Evolutionary conservation across 2,797 vertebrate species (phyloP).

Genomic region (Glyptemys insculpta): DNA sequence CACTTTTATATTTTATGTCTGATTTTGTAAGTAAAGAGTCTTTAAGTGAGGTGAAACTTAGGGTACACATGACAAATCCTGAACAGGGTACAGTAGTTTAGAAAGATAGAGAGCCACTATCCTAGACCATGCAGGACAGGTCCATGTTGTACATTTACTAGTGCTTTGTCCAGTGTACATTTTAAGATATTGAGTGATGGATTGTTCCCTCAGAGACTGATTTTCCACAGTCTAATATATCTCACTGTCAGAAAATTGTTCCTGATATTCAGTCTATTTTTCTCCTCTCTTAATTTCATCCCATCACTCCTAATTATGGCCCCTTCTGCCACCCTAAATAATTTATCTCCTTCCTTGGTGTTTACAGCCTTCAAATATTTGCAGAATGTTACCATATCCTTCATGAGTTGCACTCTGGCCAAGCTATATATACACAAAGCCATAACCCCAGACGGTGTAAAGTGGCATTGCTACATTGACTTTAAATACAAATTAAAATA

Average conservation of each 20-base stretch:
- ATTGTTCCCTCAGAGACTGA: constrained; percentile 50
- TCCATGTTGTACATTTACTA: constrained; percentile 28
- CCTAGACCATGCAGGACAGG: constrained; percentile 30
- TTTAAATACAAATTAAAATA: background rate
- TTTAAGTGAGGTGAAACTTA: no score
- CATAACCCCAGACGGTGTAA: constrained; percentile 2
- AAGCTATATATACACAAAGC: constrained; percentile 31
- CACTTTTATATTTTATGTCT: no score
- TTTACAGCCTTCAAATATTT: constrained; percentile 63
- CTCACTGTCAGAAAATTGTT: constrained; percentile 62
- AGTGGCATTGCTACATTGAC: constrained; percentile 32
- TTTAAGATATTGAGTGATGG: constrained; percentile 33
- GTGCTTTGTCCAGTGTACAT: constrained; percentile 55
- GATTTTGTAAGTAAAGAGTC: no score
- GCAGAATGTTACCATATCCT: constrained; percentile 62
- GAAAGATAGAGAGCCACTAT: no score
- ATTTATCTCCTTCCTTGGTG: constrained; percentile 33
- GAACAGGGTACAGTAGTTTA: no score
- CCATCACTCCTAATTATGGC: constrained; percentile 62
- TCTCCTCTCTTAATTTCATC: constrained; percentile 54
- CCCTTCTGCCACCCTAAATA: constrained; percentile 47
- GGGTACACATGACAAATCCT: no score
- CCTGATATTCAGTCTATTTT: constrained; percentile 58
- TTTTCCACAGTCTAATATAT: constrained; percentile 56
- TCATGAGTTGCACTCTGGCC: constrained; percentile 2